Evolutionary conservation across 2,888 invertebrate genomes (phyloP), one percentile per base, ranked within the genome.

Genomic region (Tachina lurida): DNA sequence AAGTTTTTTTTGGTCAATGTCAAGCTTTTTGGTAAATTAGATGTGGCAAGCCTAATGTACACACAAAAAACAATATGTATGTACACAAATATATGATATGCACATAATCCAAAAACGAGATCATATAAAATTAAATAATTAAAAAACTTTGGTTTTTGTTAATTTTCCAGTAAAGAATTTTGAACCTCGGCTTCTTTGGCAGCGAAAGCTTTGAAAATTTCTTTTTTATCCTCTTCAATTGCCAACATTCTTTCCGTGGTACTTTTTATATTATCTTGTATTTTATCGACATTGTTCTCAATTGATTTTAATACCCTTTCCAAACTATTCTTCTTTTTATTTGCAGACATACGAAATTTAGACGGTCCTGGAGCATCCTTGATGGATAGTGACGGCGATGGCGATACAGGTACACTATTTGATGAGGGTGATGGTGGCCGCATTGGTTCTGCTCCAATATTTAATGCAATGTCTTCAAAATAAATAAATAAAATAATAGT

Each of bases 151-250:
- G 43, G n/a, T 7, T 41, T 71, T 31, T 84, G 73, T 49, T 73
- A 52, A 68, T 74, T 78, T 19, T 78, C 60, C 17, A 78, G 68
- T 10, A 84, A 45, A 5, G 77, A 73, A 13, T 67, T 67, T 58
- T 84, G 83, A 0, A 84, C 73, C 12, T 78, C 78, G 1, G 77
- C 71, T 60, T 83, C 73, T n/a, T 41, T 65, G 1, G 71, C 67
- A 4, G 60, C 67, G 67, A 60, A 83, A 8, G 8, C 41, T 67
- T 73, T 77, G 17, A 77, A 67, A 10, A 77, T 76, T 19, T 83
- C 65, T 10, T 77, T 83, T 5, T 83, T 83, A n/a, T 83, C 77
- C n/a, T 83, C 77, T n/a, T 77, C 71, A 39, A 83, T 83, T 1
- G 47, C 39, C n/a, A 83, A 3, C 10, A 83, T 15, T 43, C 31